These are phyloP conservation scores for Drosophila falleni DNA, from an alignment of 2,888 invertebrate genomes.

Conservation along the genomic window DNA sequence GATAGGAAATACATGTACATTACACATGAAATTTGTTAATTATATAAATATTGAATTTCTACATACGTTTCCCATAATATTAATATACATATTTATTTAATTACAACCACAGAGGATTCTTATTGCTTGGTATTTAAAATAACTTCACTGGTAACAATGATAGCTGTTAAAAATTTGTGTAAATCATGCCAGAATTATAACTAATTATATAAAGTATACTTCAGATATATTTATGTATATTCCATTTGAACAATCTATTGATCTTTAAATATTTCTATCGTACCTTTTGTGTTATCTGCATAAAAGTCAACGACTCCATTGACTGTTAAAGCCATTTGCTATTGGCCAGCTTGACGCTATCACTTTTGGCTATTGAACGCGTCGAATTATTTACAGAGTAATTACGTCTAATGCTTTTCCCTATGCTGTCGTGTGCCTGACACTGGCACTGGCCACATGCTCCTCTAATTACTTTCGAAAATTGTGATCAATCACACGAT, in stretches of 20 bases:
- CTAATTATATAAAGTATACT: neutral
- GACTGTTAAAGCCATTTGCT: constrained; percentile 33
- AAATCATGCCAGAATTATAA: neutral
- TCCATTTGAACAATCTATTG: neutral
- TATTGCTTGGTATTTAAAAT: neutral
- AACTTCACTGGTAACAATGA: no score
- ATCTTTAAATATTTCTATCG: neutral
- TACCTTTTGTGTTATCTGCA: constrained; percentile 10
- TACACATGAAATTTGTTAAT: neutral
- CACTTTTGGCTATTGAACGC: constrained; percentile 36
- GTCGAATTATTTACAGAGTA: constrained; percentile 74
- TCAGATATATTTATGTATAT: neutral
- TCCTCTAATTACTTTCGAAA: constrained; percentile 82
- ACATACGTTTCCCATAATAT: neutral
- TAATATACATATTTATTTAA: neutral
- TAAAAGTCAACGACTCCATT: constrained; percentile 29
- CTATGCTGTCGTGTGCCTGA: constrained; percentile 21
- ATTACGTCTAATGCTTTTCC: constrained; percentile 71
- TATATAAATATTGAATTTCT: neutral
- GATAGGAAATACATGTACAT: no score
- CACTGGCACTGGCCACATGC: constrained; percentile 48
- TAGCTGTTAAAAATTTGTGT: no score
- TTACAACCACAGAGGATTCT: neutral
- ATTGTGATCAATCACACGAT: constrained; percentile 82
- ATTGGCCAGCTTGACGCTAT: constrained; percentile 17